Conservation (phyloP, 2,888 invertebrate species). For the Salticus scenicus region DNA sequence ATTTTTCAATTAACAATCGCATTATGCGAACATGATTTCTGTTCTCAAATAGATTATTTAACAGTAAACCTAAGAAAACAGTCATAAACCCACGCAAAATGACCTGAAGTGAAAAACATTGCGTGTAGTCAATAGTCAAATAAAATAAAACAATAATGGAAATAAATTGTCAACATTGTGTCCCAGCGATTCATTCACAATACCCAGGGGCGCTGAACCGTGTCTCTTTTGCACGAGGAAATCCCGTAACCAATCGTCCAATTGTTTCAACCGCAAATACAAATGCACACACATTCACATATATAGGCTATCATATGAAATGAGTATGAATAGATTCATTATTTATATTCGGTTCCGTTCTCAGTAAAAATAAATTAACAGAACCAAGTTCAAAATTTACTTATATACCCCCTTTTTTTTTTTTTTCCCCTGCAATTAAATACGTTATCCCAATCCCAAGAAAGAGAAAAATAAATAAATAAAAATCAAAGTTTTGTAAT, state of each 20-base stretch:
- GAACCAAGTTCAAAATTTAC: no score
- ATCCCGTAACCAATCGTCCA: conserved; percentile 53
- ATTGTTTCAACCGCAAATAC: conserved; percentile 49
- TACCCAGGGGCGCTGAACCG: conserved; percentile 39
- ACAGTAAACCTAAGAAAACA: neutral
- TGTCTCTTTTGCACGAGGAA: conserved; percentile 46
- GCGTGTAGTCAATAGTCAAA: conserved; percentile 44
- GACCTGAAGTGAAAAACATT: conserved; percentile 15
- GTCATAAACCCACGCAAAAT: neutral
- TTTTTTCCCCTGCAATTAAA: no score
- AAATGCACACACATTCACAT: neutral
- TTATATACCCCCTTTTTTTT: no score
- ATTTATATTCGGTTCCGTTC: conserved; percentile 50
- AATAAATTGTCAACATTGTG: conserved; percentile 68
- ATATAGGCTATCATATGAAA: neutral
- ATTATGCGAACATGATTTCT: no score
- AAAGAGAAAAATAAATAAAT: no score
- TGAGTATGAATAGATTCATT: conserved; percentile 13
- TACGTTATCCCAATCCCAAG: no score
- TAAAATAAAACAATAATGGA: conserved; percentile 57
- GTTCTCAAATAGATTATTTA: neutral
- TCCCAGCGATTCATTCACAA: conserved; percentile 47
- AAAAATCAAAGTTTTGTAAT: no score
- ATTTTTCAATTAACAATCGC: no score
- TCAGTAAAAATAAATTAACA: neutral